Evolutionary conservation across 2,888 invertebrate genomes (phyloP), one percentile per base, ranked within the genome.

Genomic region (Xanthorhoe designata): DNA sequence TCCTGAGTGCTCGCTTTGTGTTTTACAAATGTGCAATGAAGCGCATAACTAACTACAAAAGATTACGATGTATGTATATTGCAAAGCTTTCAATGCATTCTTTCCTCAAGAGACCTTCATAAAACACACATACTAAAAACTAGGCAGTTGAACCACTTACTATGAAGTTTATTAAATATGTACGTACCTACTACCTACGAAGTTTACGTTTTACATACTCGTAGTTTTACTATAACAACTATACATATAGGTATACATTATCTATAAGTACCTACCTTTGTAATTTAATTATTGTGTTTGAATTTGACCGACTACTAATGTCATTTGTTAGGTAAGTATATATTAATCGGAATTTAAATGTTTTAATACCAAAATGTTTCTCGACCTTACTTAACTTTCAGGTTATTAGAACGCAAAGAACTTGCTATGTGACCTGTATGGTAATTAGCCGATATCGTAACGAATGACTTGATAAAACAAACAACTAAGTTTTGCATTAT

Each of bases 401-500:
- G 45, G 24, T 61, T 47, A 45, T 63, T 57, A 63, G 29, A 66
- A 60, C 29, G 47, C 55, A 63, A 67, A 67, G 29, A 38, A 60
- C 18, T 63, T 62, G 57, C 47, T 57, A 35, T 35, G 32, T 58
- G 62, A 59, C 62, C 58, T 59, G 18, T 59, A 67, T 63, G 63
- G 47, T 63, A 67, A 67, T 67, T 52, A 60, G 50, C 4, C 47
- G 47, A 55, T 64, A 67, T 49, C 47, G 50, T 61, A 66, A 57
- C 35, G 32, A 63, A 50, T 60, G 49, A 50, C 59, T 63, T 60
- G 55, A 68, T 64, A 66, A 58, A 64, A 68, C 63, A 66, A 66
- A 59, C 52, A 51, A 56, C 52, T 19, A 45, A 58, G 63, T 61
- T 68, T 64, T 60, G 42, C 56, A 62, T 67, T 64, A 63, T 56